Percentiles rank a stretch among this genome's conserved stretches.
Conservation (phyloP, 2,888 invertebrate genomes). For the Athalia rosae region DNA sequence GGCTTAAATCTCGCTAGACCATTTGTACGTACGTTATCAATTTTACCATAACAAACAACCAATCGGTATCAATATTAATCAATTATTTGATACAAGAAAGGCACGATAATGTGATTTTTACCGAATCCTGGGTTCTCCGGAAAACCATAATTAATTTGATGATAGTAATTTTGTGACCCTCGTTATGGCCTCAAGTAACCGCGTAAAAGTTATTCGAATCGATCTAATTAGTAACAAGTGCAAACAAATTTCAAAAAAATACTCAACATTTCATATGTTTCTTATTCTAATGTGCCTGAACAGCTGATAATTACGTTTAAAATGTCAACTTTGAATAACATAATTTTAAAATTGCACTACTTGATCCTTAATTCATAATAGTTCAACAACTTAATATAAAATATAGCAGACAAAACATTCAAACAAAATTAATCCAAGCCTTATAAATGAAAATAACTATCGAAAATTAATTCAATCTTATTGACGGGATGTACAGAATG, state of each 20-base stretch:
- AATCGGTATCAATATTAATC: conserved; percentile 25
- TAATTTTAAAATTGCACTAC: conserved; percentile 35
- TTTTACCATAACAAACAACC: conserved; percentile 32
- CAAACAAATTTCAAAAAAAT: neutral
- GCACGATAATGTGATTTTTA: conserved; percentile 1
- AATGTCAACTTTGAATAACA: neutral
- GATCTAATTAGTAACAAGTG: neutral
- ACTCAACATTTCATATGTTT: neutral
- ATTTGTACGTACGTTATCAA: conserved; percentile 37
- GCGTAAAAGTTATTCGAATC: neutral
- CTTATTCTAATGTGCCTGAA: too few species aligned
- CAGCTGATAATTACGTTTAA: neutral
- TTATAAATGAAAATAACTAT: neutral
- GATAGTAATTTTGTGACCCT: conserved; percentile 13
- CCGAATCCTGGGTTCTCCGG: neutral
- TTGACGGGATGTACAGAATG: conserved; percentile 26
- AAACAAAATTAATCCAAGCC: conserved; percentile 3
- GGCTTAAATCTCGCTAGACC: conserved; percentile 67
- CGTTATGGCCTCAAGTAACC: neutral
- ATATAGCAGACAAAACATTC: conserved; percentile 27
- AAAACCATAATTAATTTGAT: conserved; percentile 3
- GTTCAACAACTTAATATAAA: conserved; percentile 32
- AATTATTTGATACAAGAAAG: conserved; percentile 7
- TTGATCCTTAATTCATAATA: conserved; percentile 29
- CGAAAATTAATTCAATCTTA: conserved; percentile 22